Conservation (phyloP, 2,113 vertebrate species). For the Promerops cafer region DNA sequence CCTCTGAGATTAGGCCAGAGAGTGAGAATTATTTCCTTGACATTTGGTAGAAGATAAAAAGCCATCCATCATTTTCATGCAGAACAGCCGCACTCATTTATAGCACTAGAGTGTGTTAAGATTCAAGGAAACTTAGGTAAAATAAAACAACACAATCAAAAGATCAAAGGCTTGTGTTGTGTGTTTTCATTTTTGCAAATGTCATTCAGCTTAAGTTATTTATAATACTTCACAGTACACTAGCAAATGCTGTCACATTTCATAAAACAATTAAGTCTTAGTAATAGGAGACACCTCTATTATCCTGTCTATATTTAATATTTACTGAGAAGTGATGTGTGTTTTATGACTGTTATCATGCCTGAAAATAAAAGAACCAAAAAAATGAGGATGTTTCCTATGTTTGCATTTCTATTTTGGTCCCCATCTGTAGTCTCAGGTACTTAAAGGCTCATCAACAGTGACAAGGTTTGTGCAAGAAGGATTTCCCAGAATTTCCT, state of each 20-base stretch:
- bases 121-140: background rate
- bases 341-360: background rate
- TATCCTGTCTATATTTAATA: background rate
- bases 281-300: background rate
- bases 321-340: background rate
- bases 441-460: background rate
- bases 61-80: background rate
- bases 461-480: background rate
- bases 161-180: background rate
- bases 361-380: background rate
- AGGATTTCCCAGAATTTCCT: background rate
- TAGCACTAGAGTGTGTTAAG: background rate
- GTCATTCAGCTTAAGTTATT: conserved; percentile 33
- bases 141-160: background rate
- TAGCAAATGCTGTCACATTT: conserved; percentile 8
- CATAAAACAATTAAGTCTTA: conserved; percentile 33
- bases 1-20: background rate
- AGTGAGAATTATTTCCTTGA: background rate
- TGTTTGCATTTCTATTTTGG: background rate
- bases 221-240: background rate
- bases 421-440: background rate
- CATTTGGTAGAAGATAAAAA: background rate
- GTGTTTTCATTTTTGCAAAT: background rate
- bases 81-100: background rate
- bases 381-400: background rate